phyloP scores from a whole-genome alignment of 2,113 vertebrate species.

The Pycnonotus jocosus region DNA sequence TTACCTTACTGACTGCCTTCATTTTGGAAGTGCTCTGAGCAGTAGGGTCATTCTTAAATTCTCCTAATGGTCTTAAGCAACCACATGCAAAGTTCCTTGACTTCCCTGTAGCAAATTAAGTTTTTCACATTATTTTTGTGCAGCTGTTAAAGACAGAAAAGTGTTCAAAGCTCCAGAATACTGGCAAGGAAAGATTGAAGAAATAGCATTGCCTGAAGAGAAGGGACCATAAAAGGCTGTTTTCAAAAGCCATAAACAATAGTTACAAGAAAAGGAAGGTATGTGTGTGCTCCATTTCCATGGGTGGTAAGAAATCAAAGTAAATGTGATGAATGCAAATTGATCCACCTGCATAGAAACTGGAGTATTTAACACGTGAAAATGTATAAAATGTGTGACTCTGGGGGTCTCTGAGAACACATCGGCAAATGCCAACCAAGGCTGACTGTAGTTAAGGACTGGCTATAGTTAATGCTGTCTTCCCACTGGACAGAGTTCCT shows the following conservation, averaged over 20 bases:
- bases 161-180: background rate
- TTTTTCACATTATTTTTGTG: rapidly evolving
- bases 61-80: background rate
- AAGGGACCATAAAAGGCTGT: background rate
- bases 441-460: background rate
- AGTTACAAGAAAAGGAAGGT: background rate
- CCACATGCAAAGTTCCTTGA: rapidly evolving
- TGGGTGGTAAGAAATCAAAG: background rate
- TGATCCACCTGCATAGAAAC: background rate
- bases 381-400: background rate
- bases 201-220: background rate
- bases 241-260: background rate
- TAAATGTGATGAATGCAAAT: background rate
- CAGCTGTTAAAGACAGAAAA: background rate
- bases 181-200: background rate
- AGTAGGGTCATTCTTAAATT: background rate
- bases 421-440: background rate
- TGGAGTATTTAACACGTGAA: background rate
- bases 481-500: background rate
- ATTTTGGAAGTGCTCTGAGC: background rate
- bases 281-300: rapidly evolving
- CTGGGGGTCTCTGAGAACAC: background rate
- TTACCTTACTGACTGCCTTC: background rate
- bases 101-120: background rate
- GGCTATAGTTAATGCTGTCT: background rate